Percentiles rank a stretch among this genome's conserved stretches.
phyloP scores from a whole-genome alignment of 2,888 invertebrate species.

The Scaptomyza tumidula region DNA sequence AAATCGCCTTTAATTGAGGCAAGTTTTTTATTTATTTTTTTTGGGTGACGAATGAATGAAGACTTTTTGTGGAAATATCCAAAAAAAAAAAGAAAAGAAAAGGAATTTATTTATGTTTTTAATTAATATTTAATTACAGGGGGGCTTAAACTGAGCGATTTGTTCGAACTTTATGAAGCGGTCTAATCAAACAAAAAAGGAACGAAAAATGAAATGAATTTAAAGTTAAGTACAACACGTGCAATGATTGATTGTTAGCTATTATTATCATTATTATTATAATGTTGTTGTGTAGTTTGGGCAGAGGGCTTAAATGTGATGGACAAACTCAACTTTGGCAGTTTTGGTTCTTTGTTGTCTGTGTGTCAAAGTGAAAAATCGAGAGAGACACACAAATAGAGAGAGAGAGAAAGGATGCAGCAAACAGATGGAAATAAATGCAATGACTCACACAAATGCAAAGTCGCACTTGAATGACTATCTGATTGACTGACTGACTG shows the following conservation, averaged over 20 bases:
- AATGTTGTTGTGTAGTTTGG: background rate
- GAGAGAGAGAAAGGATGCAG: slow-evolving; percentile 23
- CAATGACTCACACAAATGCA: slow-evolving; percentile 27
- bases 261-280: slow-evolving; percentile 18
- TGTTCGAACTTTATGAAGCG: slow-evolving; percentile 38
- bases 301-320: slow-evolving; percentile 29
- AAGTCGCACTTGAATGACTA: slow-evolving; percentile 45
- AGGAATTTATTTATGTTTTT: slow-evolving; percentile 32
- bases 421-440: slow-evolving; percentile 19
- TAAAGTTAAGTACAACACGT: slow-evolving; percentile 48
- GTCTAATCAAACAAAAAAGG: slow-evolving; percentile 49
- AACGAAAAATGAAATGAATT: slow-evolving; percentile 3
- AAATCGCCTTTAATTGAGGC: slow-evolving; percentile 76
- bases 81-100: slow-evolving; percentile 8
- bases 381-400: background rate
- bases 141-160: slow-evolving; percentile 57
- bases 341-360: slow-evolving; percentile 50
- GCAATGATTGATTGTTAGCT: slow-evolving; percentile 78
- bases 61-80: background rate
- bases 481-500: slow-evolving; percentile 42
- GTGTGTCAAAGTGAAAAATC: slow-evolving; percentile 9
- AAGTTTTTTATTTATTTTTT: slow-evolving; percentile 60
- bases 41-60: slow-evolving; percentile 63
- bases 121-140: slow-evolving; percentile 57
- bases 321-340: slow-evolving; percentile 28